phyloP scores from a whole-genome alignment of 2,113 vertebrate species.

The Pseudorectes ferrugineus region DNA sequence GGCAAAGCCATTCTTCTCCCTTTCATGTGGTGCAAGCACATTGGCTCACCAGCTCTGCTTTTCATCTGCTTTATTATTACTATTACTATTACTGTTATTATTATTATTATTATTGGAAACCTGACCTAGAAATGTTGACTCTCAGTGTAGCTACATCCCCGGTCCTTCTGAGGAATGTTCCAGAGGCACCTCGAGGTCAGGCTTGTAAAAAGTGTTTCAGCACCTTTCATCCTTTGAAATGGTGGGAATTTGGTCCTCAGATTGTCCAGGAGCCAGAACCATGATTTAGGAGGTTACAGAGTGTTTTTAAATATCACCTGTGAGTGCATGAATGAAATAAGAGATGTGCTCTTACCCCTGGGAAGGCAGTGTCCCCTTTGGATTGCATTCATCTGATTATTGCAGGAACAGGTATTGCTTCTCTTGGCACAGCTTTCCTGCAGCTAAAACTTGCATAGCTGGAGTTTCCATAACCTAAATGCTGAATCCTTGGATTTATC shows the following conservation, averaged over 20 bases:
- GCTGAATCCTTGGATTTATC: neutral
- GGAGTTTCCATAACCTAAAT: neutral
- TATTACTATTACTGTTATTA: neutral
- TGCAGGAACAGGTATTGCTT: neutral
- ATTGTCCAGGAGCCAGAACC: neutral
- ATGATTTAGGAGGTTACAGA: neutral
- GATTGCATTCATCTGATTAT: neutral
- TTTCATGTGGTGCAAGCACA: slow-evolving; percentile 50
- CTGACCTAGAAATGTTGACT: slow-evolving; percentile 39
- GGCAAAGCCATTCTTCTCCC: slow-evolving; percentile 16
- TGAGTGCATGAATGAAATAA: neutral
- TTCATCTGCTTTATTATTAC: slow-evolving; percentile 13
- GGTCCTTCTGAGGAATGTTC: neutral
- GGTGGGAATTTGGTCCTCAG: neutral
- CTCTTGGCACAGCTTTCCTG: neutral
- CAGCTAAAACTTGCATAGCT: neutral
- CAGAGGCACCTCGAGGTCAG: neutral
- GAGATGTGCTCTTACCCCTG: neutral
- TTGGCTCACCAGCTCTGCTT: slow-evolving; percentile 12
- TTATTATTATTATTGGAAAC: slow-evolving; percentile 17
- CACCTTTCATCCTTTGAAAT: neutral
- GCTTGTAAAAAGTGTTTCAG: neutral
- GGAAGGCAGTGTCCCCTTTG: neutral
- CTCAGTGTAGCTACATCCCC: neutral
- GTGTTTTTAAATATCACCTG: neutral